A percentile compares a stretch with the other conserved stretches of the same genome.
Evolutionary conservation across 2,113 vertebrate species (phyloP).

Genomic region (Scophthalmus maximus): DNA sequence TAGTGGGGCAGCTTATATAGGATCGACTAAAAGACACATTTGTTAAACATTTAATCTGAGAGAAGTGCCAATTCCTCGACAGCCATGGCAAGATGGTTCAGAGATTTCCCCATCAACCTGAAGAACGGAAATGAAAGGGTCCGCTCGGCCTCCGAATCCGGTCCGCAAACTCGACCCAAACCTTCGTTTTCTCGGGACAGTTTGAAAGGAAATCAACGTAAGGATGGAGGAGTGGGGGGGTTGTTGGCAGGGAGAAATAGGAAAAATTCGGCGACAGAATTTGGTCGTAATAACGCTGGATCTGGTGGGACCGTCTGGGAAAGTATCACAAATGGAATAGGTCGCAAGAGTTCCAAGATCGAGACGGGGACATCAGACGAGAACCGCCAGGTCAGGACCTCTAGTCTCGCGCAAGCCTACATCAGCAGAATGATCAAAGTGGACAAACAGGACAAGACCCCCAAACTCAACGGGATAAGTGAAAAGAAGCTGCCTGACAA

Average conservation of each 20-base stretch:
- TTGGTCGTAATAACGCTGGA: constrained; percentile 78
- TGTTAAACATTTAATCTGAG: background rate
- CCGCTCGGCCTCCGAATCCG: constrained; percentile 85
- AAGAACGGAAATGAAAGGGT: constrained; percentile 89
- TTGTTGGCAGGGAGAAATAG: constrained; percentile 85
- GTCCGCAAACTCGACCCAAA: constrained; percentile 81
- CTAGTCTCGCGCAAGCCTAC: constrained; percentile 87
- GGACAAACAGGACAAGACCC: constrained; percentile 90
- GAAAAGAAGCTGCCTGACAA: constrained; percentile 78
- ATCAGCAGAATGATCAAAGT: constrained; percentile 96
- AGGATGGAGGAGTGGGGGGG: constrained; percentile 78
- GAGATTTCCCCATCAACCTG: constrained; percentile 92
- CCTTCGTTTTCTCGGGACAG: constrained; percentile 79
- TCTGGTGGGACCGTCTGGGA: constrained; percentile 84
- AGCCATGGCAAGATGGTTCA: constrained; percentile 95
- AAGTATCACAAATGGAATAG: constrained; percentile 87
- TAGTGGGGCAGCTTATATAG: background rate
- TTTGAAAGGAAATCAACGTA: constrained; percentile 82
- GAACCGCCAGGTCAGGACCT: constrained; percentile 74
- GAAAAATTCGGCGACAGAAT: constrained; percentile 89
- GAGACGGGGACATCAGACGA: constrained; percentile 81
- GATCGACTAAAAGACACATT: background rate
- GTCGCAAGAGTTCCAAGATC: constrained; percentile 88
- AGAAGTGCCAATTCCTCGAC: constrained; percentile 7
- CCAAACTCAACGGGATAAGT: constrained; percentile 74